Evolutionary conservation across 1,140 invertebrate genomes (phyloP), one percentile per base, ranked within the genome.

Genomic region (Microplitis mediator): DNA sequence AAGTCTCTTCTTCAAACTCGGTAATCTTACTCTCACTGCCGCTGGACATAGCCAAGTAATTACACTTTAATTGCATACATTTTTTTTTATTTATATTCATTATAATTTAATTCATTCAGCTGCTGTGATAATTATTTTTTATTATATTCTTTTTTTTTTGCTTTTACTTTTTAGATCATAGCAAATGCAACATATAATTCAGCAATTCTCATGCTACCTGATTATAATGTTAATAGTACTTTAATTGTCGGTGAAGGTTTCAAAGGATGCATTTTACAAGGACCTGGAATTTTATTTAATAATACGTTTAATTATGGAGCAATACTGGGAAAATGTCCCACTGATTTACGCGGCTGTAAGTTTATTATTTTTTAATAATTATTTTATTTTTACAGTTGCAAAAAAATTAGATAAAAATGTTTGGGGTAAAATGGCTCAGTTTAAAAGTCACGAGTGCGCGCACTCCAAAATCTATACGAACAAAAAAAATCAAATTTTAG

Each of bases 221-320:
- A 92, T 73, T 90, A 91, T 39, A 85, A 85, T 51, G 87, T 78
- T 83, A 89, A 82, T 85, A 89, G 78, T 88, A 91, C 66, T 87
- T 84, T 95, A 74, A 90, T 93, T 73, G 90, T 96, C 70, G 95
- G 94, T 34, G 92, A 93, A 81, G 89, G 91, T 71, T 95, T 95
- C 87, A 91, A 89, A 77, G 95, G 95, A 68, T 96, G 95, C 81
- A 90, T 96, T 35, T 88, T 94, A 69, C 93, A 95, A 88, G 95
- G 95, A 13, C 94, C 94, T 4, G 92, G 93, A 66, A 89, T 96
- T 16, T 89, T 93, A 73, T 94, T 96, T 81, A 92, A 94, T 79
- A 85, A 90, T 13, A 89, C 88, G 56, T 83, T 90, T 52, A 88
- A 90, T 35, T 89, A 90, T 76, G 92, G 92, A 79, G 93, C 93